Base-by-base conservation (phyloP, 2,797 vertebrate genomes). In the Coregonus suidteri region DNA sequence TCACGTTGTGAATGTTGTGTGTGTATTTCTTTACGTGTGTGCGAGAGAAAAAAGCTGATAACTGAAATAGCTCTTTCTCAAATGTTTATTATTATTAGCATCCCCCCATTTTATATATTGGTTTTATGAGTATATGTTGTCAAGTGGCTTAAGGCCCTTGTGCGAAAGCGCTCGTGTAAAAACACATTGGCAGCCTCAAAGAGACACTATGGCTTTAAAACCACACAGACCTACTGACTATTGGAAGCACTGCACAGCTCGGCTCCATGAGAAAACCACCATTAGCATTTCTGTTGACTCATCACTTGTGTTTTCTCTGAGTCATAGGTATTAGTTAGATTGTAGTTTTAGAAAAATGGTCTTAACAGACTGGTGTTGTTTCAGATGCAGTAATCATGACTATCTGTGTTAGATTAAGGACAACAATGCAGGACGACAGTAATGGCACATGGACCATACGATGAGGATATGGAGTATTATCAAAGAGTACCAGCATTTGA, bases 1-100 rank as follows among this genome's bases (percentile, higher is more conserved):
- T 98, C 96, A 97, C 92, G 93, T 98, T 95, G 96, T 98, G 96
- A 96, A 97, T 96, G 95, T 97, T 47, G 41, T 95, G 93, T 96
- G 94, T 96, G 91, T 91, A 91, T 93, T 93, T 88, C 82, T 95
- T 93, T 94, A 34, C 31, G 91, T 94, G 93, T 91, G 94, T 90
- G 88, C 71, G 81, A 91, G 95, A 95, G 88, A 81, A 89, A 91
- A 89, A 89, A 75, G 87, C 77, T 85, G 93, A 95, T 91, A 93
- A 94, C 93, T 94, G 89, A 93, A 93, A 94, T 90, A 79, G 86
- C 86, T 89, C 88, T 87, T 88, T 84, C 77, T 20, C 31, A 34
- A 34, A 34, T 34, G 31, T 47, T 47, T 34, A 25, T 83, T 81
- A 51, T 52, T 31, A 54, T 72, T 52, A 54, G 51, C 71, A 72